phyloP scores from a whole-genome alignment of 2,888 invertebrate genomes.

The Lasioglossum calceatum region DNA sequence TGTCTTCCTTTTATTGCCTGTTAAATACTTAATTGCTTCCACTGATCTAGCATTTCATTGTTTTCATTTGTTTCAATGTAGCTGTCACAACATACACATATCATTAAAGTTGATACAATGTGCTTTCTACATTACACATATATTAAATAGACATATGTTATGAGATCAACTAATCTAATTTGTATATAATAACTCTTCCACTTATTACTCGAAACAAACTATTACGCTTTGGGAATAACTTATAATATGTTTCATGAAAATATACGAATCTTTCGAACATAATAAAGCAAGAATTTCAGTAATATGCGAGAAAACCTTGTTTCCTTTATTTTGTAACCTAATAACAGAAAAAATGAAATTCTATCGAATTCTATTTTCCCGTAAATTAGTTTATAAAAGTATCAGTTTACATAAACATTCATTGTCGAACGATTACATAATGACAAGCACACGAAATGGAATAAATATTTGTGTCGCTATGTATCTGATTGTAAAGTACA shows the following conservation, averaged over 20 bases:
- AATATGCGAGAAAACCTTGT: not conserved
- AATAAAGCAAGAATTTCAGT: conserved; percentile 4
- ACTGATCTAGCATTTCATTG: conserved; percentile 33
- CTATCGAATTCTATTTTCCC: not conserved
- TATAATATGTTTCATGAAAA: not conserved
- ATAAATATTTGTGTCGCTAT: conserved; percentile 65
- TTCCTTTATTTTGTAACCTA: conserved; percentile 12
- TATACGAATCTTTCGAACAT: not conserved
- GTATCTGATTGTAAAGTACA: conserved; percentile 32
- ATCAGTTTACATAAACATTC: conserved; percentile 11
- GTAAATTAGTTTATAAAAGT: not conserved
- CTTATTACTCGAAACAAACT: not conserved
- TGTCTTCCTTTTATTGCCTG: conserved; percentile 10
- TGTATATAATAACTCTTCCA: conserved; percentile 10
- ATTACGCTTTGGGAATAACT: conserved; percentile 1
- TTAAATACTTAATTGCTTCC: conserved; percentile 27
- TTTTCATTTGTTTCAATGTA: conserved; percentile 22
- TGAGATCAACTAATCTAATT: conserved; percentile 1
- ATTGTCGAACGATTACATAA: conserved; percentile 68
- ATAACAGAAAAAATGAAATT: not conserved
- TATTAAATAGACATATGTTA: conserved; percentile 15
- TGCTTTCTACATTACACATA: not conserved
- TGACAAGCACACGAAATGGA: conserved; percentile 51
- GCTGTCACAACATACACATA: conserved; percentile 33
- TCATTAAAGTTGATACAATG: conserved; percentile 12